Conservation (phyloP, 2,888 invertebrate species). For the Diloba caeruleocephala region DNA sequence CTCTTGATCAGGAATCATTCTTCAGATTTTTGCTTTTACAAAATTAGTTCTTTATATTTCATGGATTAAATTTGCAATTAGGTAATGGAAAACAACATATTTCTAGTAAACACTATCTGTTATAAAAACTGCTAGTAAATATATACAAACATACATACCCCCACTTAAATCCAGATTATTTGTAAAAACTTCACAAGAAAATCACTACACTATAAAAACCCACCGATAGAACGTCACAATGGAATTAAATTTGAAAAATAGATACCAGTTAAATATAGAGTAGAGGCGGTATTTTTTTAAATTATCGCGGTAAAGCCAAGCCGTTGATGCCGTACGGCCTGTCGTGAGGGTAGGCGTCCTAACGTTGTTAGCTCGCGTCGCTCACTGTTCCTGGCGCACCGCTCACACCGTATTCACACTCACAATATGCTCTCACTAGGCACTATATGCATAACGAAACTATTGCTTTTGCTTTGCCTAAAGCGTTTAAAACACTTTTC, state of each 20-base stretch:
- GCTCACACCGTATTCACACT: slow-evolving; percentile 59
- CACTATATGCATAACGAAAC: slow-evolving; percentile 54
- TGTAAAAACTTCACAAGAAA: slow-evolving; percentile 34
- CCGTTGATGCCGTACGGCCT: slow-evolving; percentile 39
- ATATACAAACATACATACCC: slow-evolving; percentile 31
- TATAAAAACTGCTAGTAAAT: neutral
- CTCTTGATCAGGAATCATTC: slow-evolving; percentile 7
- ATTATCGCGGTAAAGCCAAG: slow-evolving; percentile 60
- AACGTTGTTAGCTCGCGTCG: slow-evolving; percentile 70
- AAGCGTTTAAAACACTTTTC: slow-evolving; percentile 28
- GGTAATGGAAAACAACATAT: neutral
- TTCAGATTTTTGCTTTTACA: too few relatives aligned
- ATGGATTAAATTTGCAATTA: neutral
- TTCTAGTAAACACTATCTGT: neutral
- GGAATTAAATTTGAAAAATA: slow-evolving; percentile 21
- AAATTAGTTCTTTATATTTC: neutral
- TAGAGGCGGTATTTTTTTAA: slow-evolving; percentile 51
- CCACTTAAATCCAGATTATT: slow-evolving; percentile 38
- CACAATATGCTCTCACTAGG: slow-evolving; percentile 42
- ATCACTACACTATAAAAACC: slow-evolving; percentile 35
- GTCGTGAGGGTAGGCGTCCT: slow-evolving; percentile 64
- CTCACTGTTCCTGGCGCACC: slow-evolving; percentile 68
- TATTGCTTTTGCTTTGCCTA: slow-evolving; percentile 62
- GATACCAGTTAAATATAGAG: slow-evolving; percentile 21
- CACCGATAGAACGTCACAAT: slow-evolving; percentile 16